Evolutionary conservation across 1,140 invertebrate species (phyloP).

Genomic region (Centruroides vittatus): DNA sequence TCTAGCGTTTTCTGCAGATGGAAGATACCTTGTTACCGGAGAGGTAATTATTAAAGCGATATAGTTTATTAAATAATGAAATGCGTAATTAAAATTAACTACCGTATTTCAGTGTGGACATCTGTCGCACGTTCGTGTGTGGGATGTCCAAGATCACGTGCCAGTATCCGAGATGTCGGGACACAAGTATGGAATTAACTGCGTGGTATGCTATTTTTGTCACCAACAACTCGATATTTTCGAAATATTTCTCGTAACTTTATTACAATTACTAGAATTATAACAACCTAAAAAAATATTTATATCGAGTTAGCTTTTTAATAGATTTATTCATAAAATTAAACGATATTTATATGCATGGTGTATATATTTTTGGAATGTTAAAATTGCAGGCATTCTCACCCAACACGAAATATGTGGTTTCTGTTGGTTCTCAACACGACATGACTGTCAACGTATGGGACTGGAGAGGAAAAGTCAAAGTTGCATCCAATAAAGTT

Average conservation of each 20-base stretch:
- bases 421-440: slow-evolving; percentile 88
- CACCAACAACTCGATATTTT: neutral
- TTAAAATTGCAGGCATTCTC: slow-evolving; percentile 61
- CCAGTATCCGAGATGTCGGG: slow-evolving; percentile 78
- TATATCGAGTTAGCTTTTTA: too few relatives aligned
- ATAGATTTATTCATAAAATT: too few relatives aligned
- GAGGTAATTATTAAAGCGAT: slow-evolving; percentile 27
- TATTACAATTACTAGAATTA: too few relatives aligned
- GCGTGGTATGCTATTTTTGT: slow-evolving; percentile 56
- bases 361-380: too few relatives aligned
- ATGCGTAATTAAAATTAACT: too few relatives aligned
- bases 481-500: slow-evolving; percentile 90
- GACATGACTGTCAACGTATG: slow-evolving; percentile 97
- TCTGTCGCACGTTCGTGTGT: slow-evolving; percentile 72
- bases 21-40: slow-evolving; percentile 34
- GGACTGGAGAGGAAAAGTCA: slow-evolving; percentile 84
- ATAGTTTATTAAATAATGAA: neutral
- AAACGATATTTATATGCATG: too few relatives aligned
- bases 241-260: too few relatives aligned
- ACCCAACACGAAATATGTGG: slow-evolving; percentile 82
- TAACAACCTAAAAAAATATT: too few relatives aligned
- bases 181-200: slow-evolving; percentile 89
- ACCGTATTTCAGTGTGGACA: slow-evolving; percentile 46
- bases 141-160: slow-evolving; percentile 59
- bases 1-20: slow-evolving; percentile 34